Evolutionary conservation across 2,113 vertebrate genomes (phyloP), one percentile per base, ranked within the genome.

Genomic region (Lichenostomus cassidix): DNA sequence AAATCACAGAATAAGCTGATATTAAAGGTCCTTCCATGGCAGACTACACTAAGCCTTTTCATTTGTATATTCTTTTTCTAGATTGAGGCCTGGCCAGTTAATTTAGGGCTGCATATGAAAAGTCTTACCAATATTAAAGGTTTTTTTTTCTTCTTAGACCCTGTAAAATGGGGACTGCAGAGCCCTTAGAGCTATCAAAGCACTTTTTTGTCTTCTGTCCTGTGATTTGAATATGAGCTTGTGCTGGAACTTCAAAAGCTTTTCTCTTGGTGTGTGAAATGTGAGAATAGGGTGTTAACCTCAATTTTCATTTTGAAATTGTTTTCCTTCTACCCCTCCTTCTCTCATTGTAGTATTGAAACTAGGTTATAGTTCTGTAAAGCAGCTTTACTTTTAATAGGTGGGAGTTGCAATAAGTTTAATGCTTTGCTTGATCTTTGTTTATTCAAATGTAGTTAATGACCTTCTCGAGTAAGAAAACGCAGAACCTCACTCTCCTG

Each of bases 381-480:
- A 95, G 88, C 76, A 87, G 90, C 91, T 95, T 93, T 87, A 47
- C 60, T 89, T 93, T 76, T 85, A 92, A 63, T 75, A 83, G 46
- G 76, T 85, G 76, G 87, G 79, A 94, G 79, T 47, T 93, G 82
- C 82, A 92, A 31, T 87, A n/a, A 0, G 1, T 89, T 80, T 90
- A 76, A 86, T 83, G 90, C 82, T 92, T 88, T 69, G 47, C 84
- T 91, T 42, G 67, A 76, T 79, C 87, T 83, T 88, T 94, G 90
- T 96, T 96, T 97, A 96, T 94, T 94, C 94, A 91, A 96, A 81
- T 79, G 46, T 91, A 71, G 75, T 79, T 95, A 91, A 94, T 94
- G 90, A 96, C 75, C 89, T 95, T 90, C 70, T 31, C 0, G 7
- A 94, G 93, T 69, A 50, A 93, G 92, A 88, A 89, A 92, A 35